Conservation (phyloP, 1,140 invertebrate genomes). For the Bombus haemorrhoidalis region DNA sequence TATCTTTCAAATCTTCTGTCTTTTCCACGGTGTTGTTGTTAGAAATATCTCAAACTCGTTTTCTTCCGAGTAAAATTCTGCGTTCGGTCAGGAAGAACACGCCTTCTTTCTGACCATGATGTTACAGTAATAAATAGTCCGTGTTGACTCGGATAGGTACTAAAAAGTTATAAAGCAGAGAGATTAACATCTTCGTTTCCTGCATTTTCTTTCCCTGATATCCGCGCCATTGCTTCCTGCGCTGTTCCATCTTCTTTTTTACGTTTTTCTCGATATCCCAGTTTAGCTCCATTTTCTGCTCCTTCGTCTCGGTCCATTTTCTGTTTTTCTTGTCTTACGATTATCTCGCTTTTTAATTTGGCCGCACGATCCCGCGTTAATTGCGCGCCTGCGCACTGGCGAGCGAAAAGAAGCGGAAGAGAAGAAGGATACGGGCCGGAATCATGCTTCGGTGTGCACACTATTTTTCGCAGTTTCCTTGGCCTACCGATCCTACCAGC, state of each 20-base stretch:
- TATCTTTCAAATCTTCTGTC: neutral
- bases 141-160: too few species aligned
- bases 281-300: neutral
- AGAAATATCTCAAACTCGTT: neutral
- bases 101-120: neutral
- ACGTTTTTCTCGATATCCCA: neutral
- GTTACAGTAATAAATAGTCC: too few species aligned
- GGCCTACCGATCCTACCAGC: slow-evolving; percentile 54
- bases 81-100: slow-evolving; percentile 8
- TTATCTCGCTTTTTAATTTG: neutral
- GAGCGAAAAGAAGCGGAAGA: neutral
- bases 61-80: slow-evolving; percentile 10
- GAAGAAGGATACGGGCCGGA: slow-evolving; percentile 53
- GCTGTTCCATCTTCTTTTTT: neutral
- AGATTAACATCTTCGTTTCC: neutral
- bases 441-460: slow-evolving; percentile 74
- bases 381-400: slow-evolving; percentile 23
- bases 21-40: neutral
- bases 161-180: neutral
- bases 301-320: neutral
- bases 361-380: slow-evolving; percentile 42
- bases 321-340: neutral
- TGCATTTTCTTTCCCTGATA: neutral
- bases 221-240: neutral
- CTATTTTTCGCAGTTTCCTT: slow-evolving; percentile 74